These are phyloP conservation scores for Tethya wilhelma DNA, from an alignment of 37 sponge, comb jelly and placozoan species.

Conservation along the genomic window DNA sequence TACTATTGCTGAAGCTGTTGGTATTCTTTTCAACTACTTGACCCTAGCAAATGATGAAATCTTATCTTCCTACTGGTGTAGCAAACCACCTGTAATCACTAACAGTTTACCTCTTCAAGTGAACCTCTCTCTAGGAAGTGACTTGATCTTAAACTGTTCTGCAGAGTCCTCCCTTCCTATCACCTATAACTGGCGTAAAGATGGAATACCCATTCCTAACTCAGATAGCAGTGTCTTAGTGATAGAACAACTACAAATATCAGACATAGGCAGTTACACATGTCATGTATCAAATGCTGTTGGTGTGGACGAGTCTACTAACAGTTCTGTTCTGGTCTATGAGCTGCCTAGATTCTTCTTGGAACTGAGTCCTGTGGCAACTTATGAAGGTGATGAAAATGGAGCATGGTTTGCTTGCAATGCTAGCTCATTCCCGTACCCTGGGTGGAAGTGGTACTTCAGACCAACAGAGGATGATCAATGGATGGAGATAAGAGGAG, in stretches of 20 bases:
- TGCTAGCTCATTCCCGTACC: constrained; percentile 21
- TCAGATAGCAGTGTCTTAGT: not conserved
- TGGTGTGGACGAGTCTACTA: constrained; percentile 5
- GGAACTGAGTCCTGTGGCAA: not conserved
- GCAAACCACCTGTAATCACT: constrained; percentile 17
- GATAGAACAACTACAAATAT: not conserved
- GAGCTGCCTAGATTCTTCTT: constrained; percentile 15
- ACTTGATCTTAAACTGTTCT: constrained; percentile 3
- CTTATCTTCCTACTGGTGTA: constrained; percentile 27
- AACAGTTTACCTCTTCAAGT: not conserved
- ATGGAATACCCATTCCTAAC: constrained; percentile 17
- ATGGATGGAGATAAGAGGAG: constrained; percentile 16
- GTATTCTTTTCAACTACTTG: not conserved
- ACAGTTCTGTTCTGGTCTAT: constrained; percentile 20
- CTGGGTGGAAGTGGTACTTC: constrained; percentile 43
- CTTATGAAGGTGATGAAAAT: constrained; percentile 22
- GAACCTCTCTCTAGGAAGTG: not conserved
- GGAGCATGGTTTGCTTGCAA: constrained; percentile 42
- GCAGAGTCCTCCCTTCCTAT: constrained; percentile 4
- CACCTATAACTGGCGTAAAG: constrained; percentile 28
- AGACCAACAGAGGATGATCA: not conserved
- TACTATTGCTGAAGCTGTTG: not conserved
- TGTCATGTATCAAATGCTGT: too few relatives aligned
- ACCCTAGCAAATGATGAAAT: not conserved
- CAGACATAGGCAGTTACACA: constrained; percentile 30